Conservation (phyloP, 1,140 invertebrate genomes). For the Eumaeus atala region DNA sequence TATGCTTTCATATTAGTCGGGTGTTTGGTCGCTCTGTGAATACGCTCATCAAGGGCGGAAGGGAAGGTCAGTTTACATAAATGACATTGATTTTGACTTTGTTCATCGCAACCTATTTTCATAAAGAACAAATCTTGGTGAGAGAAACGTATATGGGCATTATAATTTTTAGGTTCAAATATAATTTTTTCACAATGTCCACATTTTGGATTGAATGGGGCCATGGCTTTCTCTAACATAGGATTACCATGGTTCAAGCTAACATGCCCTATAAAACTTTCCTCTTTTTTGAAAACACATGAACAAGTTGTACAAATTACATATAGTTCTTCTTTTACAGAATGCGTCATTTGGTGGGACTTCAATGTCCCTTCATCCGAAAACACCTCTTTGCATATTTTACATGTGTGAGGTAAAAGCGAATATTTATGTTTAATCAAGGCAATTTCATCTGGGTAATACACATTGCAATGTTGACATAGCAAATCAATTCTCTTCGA, state of each 20-base stretch:
- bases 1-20: not conserved
- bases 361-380: not conserved
- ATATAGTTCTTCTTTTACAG: conserved; percentile 2
- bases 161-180: conserved; percentile 11
- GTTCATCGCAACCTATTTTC: not conserved
- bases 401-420: conserved; percentile 23
- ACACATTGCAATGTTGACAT: conserved; percentile 38
- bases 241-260: not conserved
- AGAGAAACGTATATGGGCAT: not conserved
- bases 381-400: not conserved
- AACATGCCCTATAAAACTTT: not conserved
- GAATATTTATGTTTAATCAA: conserved; percentile 41
- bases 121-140: conserved; percentile 7
- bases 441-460: conserved; percentile 27
- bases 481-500: not conserved
- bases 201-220: conserved; percentile 2
- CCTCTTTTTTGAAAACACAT: not conserved
- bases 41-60: conserved; percentile 17
- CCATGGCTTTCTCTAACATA: not conserved
- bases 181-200: not conserved
- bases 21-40: conserved; percentile 19
- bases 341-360: too few species aligned
- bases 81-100: conserved; percentile 14
- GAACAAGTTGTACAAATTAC: not conserved
- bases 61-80: conserved; percentile 20